Evolutionary conservation across 1,140 invertebrate species (phyloP).

Genomic region (Galleria mellonella): DNA sequence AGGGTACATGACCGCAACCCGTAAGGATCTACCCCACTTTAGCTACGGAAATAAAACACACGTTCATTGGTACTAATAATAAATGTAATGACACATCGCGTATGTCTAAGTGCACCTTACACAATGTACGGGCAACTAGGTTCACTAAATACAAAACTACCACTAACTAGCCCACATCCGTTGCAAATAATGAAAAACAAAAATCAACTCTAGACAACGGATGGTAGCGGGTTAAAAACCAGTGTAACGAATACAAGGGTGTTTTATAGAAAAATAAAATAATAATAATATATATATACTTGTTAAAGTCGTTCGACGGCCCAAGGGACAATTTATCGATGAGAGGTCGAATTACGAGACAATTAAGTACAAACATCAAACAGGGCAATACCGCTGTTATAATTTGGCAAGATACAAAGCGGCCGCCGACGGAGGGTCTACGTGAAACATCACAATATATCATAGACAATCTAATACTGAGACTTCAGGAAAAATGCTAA

Average conservation of each 20-base stretch:
- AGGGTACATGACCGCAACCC: neutral
- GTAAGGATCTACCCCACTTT: slow-evolving; percentile 10
- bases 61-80: slow-evolving; percentile 59
- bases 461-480: slow-evolving; percentile 62
- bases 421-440: slow-evolving; percentile 33
- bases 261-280: slow-evolving; percentile 35
- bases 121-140: slow-evolving; percentile 52
- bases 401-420: slow-evolving; percentile 49
- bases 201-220: slow-evolving; percentile 8
- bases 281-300: slow-evolving; percentile 32
- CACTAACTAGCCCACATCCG: slow-evolving; percentile 34
- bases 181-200: slow-evolving; percentile 6
- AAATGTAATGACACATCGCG: slow-evolving; percentile 62
- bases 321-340: too few species aligned
- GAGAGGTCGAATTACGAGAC: slow-evolving; percentile 22
- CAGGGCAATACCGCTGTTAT: slow-evolving; percentile 29
- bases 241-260: slow-evolving; percentile 47
- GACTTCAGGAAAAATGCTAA: slow-evolving; percentile 53
- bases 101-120: slow-evolving; percentile 55
- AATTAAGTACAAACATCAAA: slow-evolving; percentile 55
- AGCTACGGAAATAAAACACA: slow-evolving; percentile 66
- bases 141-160: slow-evolving; percentile 56
- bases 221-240: slow-evolving; percentile 19
- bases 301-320: too few species aligned
- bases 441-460: slow-evolving; percentile 47